Conservation (phyloP, 1,140 invertebrate genomes). For the Eriocheir sinensis region DNA sequence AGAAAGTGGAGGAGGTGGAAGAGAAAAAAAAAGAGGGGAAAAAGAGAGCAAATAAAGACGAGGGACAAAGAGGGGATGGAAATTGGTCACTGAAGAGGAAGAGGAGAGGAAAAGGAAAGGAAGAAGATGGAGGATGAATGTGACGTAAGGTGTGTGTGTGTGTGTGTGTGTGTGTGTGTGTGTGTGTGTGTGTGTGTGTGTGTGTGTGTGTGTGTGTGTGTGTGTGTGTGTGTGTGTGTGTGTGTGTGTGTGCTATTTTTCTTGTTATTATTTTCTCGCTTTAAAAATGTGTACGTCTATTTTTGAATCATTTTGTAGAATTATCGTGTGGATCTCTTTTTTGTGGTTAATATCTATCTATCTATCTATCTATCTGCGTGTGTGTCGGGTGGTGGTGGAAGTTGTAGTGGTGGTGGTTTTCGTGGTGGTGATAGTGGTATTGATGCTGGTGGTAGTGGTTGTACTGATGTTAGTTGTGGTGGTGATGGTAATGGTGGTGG, state of each 20-base stretch:
- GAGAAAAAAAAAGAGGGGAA: neutral
- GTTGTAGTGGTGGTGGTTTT: no score
- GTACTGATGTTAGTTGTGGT: no score
- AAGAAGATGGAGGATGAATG: neutral
- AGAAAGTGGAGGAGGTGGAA: neutral
- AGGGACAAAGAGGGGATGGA: neutral
- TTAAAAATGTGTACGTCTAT: no score
- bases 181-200: slow-evolving; percentile 24
- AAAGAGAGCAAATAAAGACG: neutral
- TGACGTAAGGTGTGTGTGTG: neutral
- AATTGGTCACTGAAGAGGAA: neutral
- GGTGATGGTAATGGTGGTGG: no score
- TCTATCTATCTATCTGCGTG: neutral
- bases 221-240: neutral
- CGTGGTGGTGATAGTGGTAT: no score
- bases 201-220: slow-evolving; percentile 25
- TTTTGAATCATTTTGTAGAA: no score
- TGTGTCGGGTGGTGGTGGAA: no score
- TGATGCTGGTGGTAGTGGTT: no score
- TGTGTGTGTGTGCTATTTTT: no score
- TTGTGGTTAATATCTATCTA: no score
- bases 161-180: slow-evolving; percentile 10
- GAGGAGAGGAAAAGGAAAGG: neutral
- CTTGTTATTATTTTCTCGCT: neutral
- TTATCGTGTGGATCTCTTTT: no score